Evolutionary conservation across 2,797 vertebrate species (phyloP).

Genomic region (Paratrypauchen microcephalus): DNA sequence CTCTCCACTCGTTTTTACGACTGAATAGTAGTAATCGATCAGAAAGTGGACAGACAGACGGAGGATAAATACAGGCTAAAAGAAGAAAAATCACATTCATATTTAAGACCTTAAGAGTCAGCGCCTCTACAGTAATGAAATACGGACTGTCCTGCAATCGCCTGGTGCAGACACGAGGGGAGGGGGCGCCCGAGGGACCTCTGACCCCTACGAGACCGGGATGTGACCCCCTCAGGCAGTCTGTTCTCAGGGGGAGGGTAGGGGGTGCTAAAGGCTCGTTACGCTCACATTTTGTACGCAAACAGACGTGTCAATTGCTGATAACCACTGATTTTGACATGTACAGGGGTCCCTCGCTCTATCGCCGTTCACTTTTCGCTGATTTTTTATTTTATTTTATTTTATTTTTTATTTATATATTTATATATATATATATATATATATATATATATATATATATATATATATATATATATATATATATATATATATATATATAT

Average conservation of each 20-base stretch:
- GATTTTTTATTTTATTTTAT: too few relatives aligned
- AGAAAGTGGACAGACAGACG: conserved; percentile 14
- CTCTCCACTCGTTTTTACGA: background rate
- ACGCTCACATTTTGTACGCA: background rate
- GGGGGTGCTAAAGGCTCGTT: background rate
- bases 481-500: too few relatives aligned
- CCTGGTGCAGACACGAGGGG: conserved; percentile 42
- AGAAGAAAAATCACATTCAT: conserved; percentile 71
- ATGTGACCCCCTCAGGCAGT: conserved; percentile 63
- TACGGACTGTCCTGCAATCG: conserved; percentile 62
- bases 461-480: too few relatives aligned
- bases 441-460: too few relatives aligned
- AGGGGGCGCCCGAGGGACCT: conserved; percentile 44
- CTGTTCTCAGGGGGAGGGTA: conserved; percentile 57
- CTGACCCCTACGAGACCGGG: conserved; percentile 35
- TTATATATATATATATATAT: too few relatives aligned
- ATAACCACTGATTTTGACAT: background rate
- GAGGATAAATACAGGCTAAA: conserved; percentile 42
- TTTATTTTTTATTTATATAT: too few relatives aligned
- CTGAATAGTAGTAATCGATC: background rate
- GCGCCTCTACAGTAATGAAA: conserved; percentile 70
- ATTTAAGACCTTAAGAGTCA: conserved; percentile 79
- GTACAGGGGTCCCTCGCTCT: too few relatives aligned
- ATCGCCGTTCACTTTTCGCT: too few relatives aligned
- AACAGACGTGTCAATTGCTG: background rate